A percentile compares a stretch with the other conserved stretches of the same genome.
Evolutionary conservation across 2,797 vertebrate species (phyloP).

Genomic region (Urosaurus nigricauda): DNA sequence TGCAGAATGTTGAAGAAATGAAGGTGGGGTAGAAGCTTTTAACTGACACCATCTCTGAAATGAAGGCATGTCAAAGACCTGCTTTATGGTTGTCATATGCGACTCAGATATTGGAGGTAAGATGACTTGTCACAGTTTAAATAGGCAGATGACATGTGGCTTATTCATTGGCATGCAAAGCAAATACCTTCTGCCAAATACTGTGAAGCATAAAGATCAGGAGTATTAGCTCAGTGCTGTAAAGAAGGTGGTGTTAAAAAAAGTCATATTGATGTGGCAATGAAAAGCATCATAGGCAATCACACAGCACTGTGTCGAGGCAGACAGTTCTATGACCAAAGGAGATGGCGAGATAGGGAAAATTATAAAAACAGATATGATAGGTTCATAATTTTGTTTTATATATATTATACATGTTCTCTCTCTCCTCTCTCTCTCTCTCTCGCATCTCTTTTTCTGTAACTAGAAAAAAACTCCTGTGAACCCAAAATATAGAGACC

Average conservation of each 20-base stretch:
- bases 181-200: not conserved
- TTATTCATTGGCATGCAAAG: not conserved
- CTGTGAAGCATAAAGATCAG: not conserved
- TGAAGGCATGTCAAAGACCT: not conserved
- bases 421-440: not conserved
- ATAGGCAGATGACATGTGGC: not conserved
- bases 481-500: not conserved
- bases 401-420: too few species aligned
- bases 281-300: conserved; percentile 5
- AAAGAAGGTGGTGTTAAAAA: not conserved
- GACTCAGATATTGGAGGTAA: not conserved
- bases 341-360: not conserved
- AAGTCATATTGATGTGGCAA: not conserved
- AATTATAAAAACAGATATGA: not conserved
- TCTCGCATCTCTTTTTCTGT: not conserved
- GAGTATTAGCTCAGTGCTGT: not conserved
- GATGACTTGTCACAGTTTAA: not conserved
- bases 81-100: not conserved
- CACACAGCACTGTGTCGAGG: not conserved
- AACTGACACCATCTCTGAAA: not conserved
- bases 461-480: not conserved
- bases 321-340: accelerated
- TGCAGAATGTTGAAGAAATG: conserved; percentile 1
- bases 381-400: not conserved
- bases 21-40: not conserved